Base-by-base conservation (phyloP, 1,140 invertebrate genomes). In the Stegodyphus dumicola region DNA sequence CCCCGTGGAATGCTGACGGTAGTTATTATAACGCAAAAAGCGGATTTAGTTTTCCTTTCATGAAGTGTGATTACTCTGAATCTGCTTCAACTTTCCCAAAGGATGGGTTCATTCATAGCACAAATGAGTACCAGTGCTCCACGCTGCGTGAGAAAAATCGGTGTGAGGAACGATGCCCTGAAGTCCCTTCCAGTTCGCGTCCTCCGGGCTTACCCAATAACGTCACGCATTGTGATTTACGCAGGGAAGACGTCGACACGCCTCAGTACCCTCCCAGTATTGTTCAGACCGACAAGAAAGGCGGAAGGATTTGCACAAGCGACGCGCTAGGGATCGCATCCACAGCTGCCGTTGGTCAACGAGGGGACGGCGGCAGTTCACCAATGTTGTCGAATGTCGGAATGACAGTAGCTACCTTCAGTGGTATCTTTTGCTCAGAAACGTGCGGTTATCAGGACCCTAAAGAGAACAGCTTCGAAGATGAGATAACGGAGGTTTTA, bases 131-230 rank as follows among this genome's bases (percentile, higher is more conserved):
- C 0, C 56, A 67, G n/a, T 49, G 65, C 48, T n/a, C 65, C 54
- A 49, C 67, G 33, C 49, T 17, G 7, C 67, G 77, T 80, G 77
- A 18, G 77, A 80, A 80, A 80, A 69, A 49, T 48, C 17, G 11
- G 65, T 67, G 65, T 67, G 53, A 80, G 54, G 77, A 80, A 48
- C 77, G 67, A 71, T 71, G 77, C 54, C 77, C 67, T 51, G 51
- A 18, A 54, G 48, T 18, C 51, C 51, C n/a, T 48, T 77, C 75
- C 64, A 77, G 51, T 33, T 6, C 51, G 51, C 9, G 49, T 7
- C 77, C 66, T 65, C 48, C 15, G 52, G 67, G 52, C 67, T 71
- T 33, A 9, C 53, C 53, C n/a, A 71, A 53, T 6, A 48, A 6
- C 77, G 77, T 80, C 77, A 80, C 52, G 77, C 52, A 54, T 10